Evolutionary conservation across 2,113 vertebrate genomes (phyloP), one percentile per base, ranked within the genome.

Genomic region (Corythaeola cristata): DNA sequence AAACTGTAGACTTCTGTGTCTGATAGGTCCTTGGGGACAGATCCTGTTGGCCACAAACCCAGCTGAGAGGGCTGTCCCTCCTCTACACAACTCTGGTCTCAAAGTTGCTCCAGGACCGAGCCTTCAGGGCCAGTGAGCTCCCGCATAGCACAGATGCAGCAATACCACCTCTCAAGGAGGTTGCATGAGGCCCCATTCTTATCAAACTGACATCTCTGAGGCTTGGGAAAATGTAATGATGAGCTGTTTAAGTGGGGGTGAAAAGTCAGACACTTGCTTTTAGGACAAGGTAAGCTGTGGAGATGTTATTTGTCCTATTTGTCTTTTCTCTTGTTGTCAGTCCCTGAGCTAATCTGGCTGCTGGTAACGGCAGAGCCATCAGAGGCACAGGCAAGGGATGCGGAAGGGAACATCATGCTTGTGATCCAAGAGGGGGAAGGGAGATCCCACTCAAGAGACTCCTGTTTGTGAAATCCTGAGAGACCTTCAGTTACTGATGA

Each of bases 91-190:
- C 37, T 74, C 12, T 7, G 39, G 8, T 76, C 53, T 86, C 49
- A 58, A 68, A 67, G 22, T 15, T 59, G 27, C 50, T 59, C 33
- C 33, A 56, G 27, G 39, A 27, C 12, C 3, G 1, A 87, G 30
- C 15, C 15, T 27, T 64, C 39, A 35, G 32, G 26, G 12, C 22
- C 47, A 77, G 11, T 11, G 41, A 39, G 73, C 35, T 78, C 27
- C 26, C 1, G 2, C 33, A 15, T 35, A 41, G 24, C 44, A 44
- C 8, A 47, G 18, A 32, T 2, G 2, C 28, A 24, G 66, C 1
- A 4, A 33, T 41, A 30, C 1, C 35, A 56, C 9, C 27, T 80
- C 30, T 39, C 30, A n/a, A 16, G 49, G n/a, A 50, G 39, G 7
- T 37, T 67, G 26, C 1, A 1, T n/a, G 50, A 75, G 7, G 16